These are phyloP conservation scores for Denticeps clupeoides DNA, from an alignment of 2,797 vertebrate species.

Conservation along the genomic window DNA sequence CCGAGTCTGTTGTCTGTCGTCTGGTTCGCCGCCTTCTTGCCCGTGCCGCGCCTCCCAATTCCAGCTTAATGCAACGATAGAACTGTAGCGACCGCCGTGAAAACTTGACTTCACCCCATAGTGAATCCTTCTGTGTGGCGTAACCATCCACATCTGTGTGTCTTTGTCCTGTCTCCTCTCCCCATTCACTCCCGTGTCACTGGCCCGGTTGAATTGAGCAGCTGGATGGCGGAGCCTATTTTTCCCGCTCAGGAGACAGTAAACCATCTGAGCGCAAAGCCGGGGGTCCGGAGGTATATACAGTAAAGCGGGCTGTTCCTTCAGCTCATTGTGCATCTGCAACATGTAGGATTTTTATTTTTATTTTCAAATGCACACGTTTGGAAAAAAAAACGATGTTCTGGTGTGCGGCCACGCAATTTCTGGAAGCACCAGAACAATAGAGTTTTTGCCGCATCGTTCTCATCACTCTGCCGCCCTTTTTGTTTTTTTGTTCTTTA, in stretches of 20 bases:
- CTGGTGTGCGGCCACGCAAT: too few relatives aligned
- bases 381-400: too few relatives aligned
- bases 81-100: too few relatives aligned
- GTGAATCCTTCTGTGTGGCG: conserved; percentile 34
- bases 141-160: conserved; percentile 35
- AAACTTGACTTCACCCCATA: conserved; percentile 16
- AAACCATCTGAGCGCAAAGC: conserved; percentile 65
- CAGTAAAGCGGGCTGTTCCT: conserved; percentile 15
- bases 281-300: conserved; percentile 55
- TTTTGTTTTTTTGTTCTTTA: conserved; percentile 26
- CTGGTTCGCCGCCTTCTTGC: too few relatives aligned
- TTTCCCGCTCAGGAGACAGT: conserved; percentile 63
- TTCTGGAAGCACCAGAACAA: too few relatives aligned
- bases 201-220: conserved; percentile 54
- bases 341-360: too few relatives aligned
- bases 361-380: conserved; percentile 1
- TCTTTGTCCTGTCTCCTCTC: conserved; percentile 36
- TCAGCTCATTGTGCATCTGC: too few relatives aligned
- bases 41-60: too few relatives aligned
- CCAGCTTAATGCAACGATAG: too few relatives aligned
- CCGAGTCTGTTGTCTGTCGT: background rate
- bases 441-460: conserved; percentile 19
- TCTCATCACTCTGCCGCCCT: conserved; percentile 20
- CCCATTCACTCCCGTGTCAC: conserved; percentile 55
- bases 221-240: conserved; percentile 55